Conservation (phyloP, 2,888 invertebrate species). For the Euplagia quadripunctaria region DNA sequence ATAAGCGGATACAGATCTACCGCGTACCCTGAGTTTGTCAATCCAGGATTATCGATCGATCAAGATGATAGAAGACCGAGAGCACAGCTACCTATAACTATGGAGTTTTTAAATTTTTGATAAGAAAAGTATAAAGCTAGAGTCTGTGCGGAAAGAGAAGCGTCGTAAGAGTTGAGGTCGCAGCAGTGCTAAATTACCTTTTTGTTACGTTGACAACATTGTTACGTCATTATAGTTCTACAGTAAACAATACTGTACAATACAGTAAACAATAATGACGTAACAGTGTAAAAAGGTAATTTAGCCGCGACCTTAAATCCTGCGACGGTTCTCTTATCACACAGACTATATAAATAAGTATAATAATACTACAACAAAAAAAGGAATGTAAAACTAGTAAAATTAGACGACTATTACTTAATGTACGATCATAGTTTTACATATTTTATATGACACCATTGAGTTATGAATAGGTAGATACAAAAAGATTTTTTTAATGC, state of each 20-base stretch:
- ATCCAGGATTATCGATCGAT: not conserved
- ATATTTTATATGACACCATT: slow-evolving; percentile 15
- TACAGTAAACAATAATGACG: too few species aligned
- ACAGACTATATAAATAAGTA: not conserved
- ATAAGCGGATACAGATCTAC: not conserved
- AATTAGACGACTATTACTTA: slow-evolving; percentile 34
- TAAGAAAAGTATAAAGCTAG: too few species aligned
- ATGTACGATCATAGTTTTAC: slow-evolving; percentile 26
- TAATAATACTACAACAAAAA: not conserved
- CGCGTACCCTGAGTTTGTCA: not conserved
- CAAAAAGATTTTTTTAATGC: slow-evolving; percentile 21
- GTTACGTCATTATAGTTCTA: too few species aligned
- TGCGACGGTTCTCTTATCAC: too few species aligned
- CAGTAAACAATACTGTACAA: too few species aligned
- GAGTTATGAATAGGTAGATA: slow-evolving; percentile 5
- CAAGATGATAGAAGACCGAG: not conserved
- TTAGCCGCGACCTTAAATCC: too few species aligned
- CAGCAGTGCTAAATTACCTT: too few species aligned
- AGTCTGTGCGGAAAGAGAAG: too few species aligned
- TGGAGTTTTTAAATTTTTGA: not conserved
- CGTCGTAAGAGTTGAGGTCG: too few species aligned
- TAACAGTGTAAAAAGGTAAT: too few species aligned
- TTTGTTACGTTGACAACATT: too few species aligned
- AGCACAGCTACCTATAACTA: not conserved
- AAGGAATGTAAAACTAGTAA: not conserved